Base-by-base conservation (phyloP, 1,140 invertebrate species). In the Diorhabda carinulata region DNA sequence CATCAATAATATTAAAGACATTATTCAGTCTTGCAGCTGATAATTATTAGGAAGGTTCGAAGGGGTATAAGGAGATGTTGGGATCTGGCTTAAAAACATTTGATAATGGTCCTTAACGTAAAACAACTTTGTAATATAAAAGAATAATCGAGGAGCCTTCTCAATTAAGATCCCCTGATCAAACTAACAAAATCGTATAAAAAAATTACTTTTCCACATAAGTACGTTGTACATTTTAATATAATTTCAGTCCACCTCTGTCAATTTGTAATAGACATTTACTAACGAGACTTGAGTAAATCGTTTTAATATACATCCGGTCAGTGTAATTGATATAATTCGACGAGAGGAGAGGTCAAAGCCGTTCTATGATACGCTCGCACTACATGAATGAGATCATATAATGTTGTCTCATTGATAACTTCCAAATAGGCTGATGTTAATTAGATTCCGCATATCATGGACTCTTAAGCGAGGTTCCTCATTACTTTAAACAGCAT, bases 271-370 rank as follows among this genome's bases (percentile, higher is more conserved):
- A 52, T 52, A n/a, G 47, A 52, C 47, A 52, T 52, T 25, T 43
- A 64, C 62, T 52, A 56, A 64, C 62, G 8, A 52, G 47, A 52
- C 47, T 8, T n/a, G 47, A 64, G 62, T 40, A 64, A 64, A 64
- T 64, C 44, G 10, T 52, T 43, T 64, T 64, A 64, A 56, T 25
- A n/a, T n/a, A 45, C 62, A 44, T 64, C 62, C 62, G 62, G 62
- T 44, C 44, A 25, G 25, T 56, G 43, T 64, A 64, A 64, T 64
- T 45, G 47, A 47, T 64, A 56, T 56, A 64, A 47, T 64, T 64
- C 25, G 25, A n/a, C n/a, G 62, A n/a, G 59, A 52, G 9, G n/a
- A 61, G 59, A 61, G 59, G 59, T 40, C 59, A 4, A 2, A 52
- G 47, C 47, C n/a, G n/a, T n/a, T 6, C 47, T 52, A 52, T 52